Evolutionary conservation across 2,113 vertebrate species (phyloP).

Genomic region (Butastur rufipennis): DNA sequence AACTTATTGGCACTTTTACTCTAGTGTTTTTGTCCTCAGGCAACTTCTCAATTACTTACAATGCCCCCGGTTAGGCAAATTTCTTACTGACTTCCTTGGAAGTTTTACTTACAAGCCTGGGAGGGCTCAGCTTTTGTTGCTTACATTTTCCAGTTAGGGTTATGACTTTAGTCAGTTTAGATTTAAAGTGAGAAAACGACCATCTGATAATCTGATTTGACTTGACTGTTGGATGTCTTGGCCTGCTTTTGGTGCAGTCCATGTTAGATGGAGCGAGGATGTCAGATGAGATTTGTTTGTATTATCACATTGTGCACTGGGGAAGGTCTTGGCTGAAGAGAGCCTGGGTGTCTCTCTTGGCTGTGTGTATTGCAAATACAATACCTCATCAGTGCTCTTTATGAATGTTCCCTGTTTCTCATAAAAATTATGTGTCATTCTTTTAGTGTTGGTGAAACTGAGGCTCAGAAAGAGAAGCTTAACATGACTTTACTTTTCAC

Average conservation of each 20-base stretch:
- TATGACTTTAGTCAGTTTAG: not conserved
- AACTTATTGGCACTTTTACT: not conserved
- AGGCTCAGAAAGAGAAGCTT: not conserved
- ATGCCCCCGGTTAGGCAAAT: not conserved
- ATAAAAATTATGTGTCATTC: not conserved
- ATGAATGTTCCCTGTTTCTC: not conserved
- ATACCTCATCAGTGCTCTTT: not conserved
- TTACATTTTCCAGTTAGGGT: not conserved
- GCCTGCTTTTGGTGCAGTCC: not conserved
- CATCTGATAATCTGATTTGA: not conserved
- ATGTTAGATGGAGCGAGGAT: not conserved
- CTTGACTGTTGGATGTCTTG: not conserved
- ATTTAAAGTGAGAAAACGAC: not conserved
- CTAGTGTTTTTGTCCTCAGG: not conserved
- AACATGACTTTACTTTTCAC: not conserved
- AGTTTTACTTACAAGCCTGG: not conserved
- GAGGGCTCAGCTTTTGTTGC: not conserved
- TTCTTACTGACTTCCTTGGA: not conserved
- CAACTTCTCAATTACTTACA: not conserved
- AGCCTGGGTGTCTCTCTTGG: not conserved
- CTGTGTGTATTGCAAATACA: not conserved
- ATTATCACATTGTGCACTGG: not conserved
- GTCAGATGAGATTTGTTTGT: not conserved
- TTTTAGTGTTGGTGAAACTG: not conserved
- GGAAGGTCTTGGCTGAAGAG: not conserved